Evolutionary conservation across 2,797 vertebrate genomes (phyloP).

Genomic region (Cryptoblepharus egeriae): DNA sequence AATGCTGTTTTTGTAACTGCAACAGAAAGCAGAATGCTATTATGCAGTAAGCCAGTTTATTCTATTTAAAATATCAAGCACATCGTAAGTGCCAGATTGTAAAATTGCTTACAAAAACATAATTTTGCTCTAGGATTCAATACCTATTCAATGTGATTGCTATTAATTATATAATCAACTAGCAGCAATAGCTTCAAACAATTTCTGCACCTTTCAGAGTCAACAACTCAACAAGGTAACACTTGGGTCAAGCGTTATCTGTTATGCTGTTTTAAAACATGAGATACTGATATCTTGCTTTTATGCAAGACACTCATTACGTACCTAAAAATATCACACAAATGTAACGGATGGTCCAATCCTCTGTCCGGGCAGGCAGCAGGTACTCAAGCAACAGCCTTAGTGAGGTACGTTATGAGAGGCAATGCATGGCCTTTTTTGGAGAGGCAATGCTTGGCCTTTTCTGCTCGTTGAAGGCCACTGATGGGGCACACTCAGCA

Average conservation of each 20-base stretch:
- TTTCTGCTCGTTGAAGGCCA: no score
- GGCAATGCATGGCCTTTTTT: no score
- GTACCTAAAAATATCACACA: not conserved
- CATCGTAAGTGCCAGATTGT: not conserved
- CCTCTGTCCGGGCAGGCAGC: no score
- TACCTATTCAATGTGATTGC: not conserved
- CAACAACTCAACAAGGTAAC: not conserved
- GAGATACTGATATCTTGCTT: not conserved
- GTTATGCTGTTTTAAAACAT: not conserved
- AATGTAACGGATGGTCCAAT: not conserved
- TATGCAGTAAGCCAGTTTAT: not conserved
- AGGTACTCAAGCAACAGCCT: no score
- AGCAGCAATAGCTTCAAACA: not conserved
- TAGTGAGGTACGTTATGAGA: no score
- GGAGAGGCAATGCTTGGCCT: no score
- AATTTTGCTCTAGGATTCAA: not conserved
- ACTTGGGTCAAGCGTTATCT: not conserved
- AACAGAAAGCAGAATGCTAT: not conserved
- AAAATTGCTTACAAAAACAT: not conserved
- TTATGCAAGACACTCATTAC: not conserved
- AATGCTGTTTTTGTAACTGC: not conserved
- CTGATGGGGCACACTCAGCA: no score
- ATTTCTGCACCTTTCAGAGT: not conserved
- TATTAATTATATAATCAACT: not conserved
- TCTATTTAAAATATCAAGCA: conserved; percentile 1